Base-by-base conservation (phyloP, 2,888 invertebrate genomes). In the Alcis repandata region DNA sequence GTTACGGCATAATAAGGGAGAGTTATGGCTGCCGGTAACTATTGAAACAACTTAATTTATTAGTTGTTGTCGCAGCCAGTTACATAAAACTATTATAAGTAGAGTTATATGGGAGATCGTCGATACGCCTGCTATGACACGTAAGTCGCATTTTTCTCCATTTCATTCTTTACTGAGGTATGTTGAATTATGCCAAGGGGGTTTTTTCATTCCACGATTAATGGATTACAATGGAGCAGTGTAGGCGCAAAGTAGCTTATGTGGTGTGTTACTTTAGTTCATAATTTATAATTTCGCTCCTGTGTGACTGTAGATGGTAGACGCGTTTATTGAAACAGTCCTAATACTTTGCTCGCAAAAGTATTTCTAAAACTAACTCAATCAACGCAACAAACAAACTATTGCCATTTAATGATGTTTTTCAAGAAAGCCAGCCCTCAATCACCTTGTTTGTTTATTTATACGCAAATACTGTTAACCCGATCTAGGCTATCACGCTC, bases 401-500 rank as follows among this genome's bases (percentile, higher is more conserved):
- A 13, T 13, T 6, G 7, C 13, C 11, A 11, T 11, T 45, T 49
- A 32, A 17, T 13, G 32, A 49, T 15, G 11, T 32, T 33, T 15
- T 17, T 17, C 33, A 49, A 32, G 9, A 49, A 17, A 33, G 27
- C 3, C 27, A 27, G 33, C 49, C 49, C 8, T 49, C 33, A 20
- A 36, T 51, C 20, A 33, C 54, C 27, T 43, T 17, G 22, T 63
- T 54, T 49, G 43, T 65, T 60, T 60, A 59, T 65, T 51, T 43
- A 48, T 60, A 57, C 36, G 41, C 32, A 33, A 59, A 41, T 45
- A 46, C 10, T 54, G 60, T 27, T 51, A 32, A 60, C 65, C 54
- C 75, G 75, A 85, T 85, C 75, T 86, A 81, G 86, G 85, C 84
- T 86, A 85, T 86, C 80, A 85, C 79, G 88, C 83, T 80, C 80